Base-by-base conservation (phyloP, 2,888 invertebrate species). In the Thymelicus sylvestris region DNA sequence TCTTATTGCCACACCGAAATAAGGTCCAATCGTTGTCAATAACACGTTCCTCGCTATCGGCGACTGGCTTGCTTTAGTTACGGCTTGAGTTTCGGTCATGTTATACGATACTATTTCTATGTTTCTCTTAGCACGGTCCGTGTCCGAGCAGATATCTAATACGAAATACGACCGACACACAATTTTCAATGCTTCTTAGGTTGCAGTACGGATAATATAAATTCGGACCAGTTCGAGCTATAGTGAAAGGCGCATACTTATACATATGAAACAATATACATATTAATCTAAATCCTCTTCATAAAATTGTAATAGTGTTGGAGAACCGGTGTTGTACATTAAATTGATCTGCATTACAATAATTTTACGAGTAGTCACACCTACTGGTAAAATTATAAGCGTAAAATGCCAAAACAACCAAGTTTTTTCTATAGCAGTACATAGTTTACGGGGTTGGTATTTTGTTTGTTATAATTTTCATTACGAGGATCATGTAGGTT, bases 31-130 rank as follows among this genome's bases (percentile, higher is more conserved):
- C 41, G 41, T 15, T 13, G n/a, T 12, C 55, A 10, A 55, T n/a
- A 5, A 8, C 7, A 19, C 47, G 13, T 52, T 19, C 19, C 7
- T 7, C 7, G 15, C 10, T 8, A 8, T 7, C 50, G 50, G 19
- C 50, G 15, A 8, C 19, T 31, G 31, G 50, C 8, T 4, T 55
- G 57, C 63, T 63, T 50, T n/a, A 19, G 69, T 59, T 57, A 64
- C 69, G 64, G 59, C 59, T 69, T 60, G 15, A 60, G 64, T 69
- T 69, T 69, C 69, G 69, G 64, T 69, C 64, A 69, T 60, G 63
- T 48, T 38, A 69, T 64, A 50, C 59, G 69, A 69, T 60, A 69
- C 59, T 57, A 44, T 60, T 65, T 59, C 63, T 60, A 55, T 38
- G 69, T 69, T 59, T 69, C 64, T 68, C 31, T 31, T 59, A 59